Evolutionary conservation across 2,888 invertebrate species (phyloP).

Genomic region (Philereme transversata): DNA sequence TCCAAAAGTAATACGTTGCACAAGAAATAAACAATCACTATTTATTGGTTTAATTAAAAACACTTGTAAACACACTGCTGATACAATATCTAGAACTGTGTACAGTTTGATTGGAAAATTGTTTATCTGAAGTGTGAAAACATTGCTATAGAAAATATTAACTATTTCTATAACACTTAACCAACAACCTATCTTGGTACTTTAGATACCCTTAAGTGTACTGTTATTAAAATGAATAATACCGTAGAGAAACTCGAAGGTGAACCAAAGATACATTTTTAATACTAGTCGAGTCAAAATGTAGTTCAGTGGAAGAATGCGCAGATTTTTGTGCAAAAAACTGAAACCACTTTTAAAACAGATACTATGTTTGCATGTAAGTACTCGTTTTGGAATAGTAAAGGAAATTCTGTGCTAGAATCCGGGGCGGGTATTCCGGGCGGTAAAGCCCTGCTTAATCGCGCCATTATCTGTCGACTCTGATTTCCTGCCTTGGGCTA

Average conservation of each 20-base stretch:
- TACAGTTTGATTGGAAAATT: background rate
- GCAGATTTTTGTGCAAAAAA: too few relatives aligned
- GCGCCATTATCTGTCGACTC: slow-evolving; percentile 50
- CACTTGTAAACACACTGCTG: slow-evolving; percentile 3
- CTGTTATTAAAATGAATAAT: too few relatives aligned
- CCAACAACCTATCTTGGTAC: too few relatives aligned
- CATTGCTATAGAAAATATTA: background rate
- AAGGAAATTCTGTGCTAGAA: background rate
- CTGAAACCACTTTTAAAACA: too few relatives aligned
- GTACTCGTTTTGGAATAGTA: background rate
- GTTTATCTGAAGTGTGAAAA: background rate
- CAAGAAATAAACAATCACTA: background rate
- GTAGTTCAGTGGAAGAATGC: too few relatives aligned
- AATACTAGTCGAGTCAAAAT: too few relatives aligned
- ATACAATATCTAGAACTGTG: slow-evolving; percentile 3
- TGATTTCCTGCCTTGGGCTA: slow-evolving; percentile 46
- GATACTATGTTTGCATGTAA: too few relatives aligned
- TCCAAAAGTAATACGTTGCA: slow-evolving; percentile 2
- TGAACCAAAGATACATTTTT: too few relatives aligned
- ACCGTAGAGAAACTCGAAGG: too few relatives aligned
- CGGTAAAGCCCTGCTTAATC: slow-evolving; percentile 43
- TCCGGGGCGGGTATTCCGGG: slow-evolving; percentile 15
- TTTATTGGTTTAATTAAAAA: slow-evolving; percentile 3
- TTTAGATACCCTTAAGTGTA: too few relatives aligned
- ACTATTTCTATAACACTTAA: too few relatives aligned